A percentile compares a stretch with the other conserved stretches of the same genome.
phyloP scores from a whole-genome alignment of 2,888 invertebrate genomes.

The Pseudeuparius sepicola region DNA sequence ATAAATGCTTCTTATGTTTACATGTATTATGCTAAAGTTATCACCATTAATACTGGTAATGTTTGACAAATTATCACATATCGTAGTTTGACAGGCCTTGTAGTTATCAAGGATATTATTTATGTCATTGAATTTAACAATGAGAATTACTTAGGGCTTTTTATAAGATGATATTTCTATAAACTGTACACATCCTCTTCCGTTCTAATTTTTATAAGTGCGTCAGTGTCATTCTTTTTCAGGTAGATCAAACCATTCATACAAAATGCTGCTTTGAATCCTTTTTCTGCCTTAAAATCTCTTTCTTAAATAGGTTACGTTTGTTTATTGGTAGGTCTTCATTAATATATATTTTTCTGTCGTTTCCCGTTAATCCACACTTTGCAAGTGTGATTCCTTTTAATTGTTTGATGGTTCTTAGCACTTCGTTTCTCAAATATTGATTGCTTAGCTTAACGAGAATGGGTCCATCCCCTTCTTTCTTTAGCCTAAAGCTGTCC shows the following conservation, averaged over 20 bases:
- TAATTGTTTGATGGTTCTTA: constrained; percentile 6
- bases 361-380: constrained; percentile 11
- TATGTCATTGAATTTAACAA: constrained; percentile 8
- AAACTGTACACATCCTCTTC: constrained; percentile 8
- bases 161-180: not conserved
- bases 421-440: constrained; percentile 5
- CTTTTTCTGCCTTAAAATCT: constrained; percentile 10
- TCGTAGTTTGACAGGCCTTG: constrained; percentile 4
- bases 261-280: constrained; percentile 10
- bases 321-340: constrained; percentile 10
- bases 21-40: no score
- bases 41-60: constrained; percentile 5
- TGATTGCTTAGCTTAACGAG: no score
- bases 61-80: constrained; percentile 10
- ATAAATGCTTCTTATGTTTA: no score
- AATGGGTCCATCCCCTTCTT: no score
- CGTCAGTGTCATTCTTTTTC: constrained; percentile 12
- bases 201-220: constrained; percentile 9
- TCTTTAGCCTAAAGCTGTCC: constrained; percentile 3
- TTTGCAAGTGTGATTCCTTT: constrained; percentile 12
- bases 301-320: constrained; percentile 12
- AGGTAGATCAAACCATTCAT: constrained; percentile 11
- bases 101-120: constrained; percentile 11
- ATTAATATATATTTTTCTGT: constrained; percentile 14
- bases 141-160: not conserved